Percentiles rank a stretch among this genome's conserved stretches.
These are phyloP conservation scores for Triplophysa yarkandensis DNA, from an alignment of 2,797 vertebrate species.

Conservation along the genomic window DNA sequence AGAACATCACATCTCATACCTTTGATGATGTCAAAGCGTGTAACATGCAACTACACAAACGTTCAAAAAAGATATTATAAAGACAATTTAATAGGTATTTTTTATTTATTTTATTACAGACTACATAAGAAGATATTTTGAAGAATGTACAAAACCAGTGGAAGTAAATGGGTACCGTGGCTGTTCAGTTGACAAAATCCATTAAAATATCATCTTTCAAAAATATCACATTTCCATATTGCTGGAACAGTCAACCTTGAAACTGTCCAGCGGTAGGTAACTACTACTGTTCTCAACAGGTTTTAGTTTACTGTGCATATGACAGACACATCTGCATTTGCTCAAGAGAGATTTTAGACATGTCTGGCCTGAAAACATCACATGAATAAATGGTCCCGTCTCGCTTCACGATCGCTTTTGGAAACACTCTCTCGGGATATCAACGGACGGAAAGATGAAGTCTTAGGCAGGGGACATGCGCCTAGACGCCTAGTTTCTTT, in stretches of 20 bases:
- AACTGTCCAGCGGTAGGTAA: conserved; percentile 27
- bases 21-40: background rate
- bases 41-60: background rate
- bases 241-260: background rate
- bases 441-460: conserved; percentile 14
- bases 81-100: no score
- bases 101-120: no score
- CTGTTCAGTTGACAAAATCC: no score
- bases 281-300: background rate
- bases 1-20: background rate
- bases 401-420: conserved; percentile 8
- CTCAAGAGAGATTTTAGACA: conserved; percentile 20
- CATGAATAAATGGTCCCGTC: conserved; percentile 14
- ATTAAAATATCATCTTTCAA: no score
- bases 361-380: conserved; percentile 7
- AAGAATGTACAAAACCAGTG: no score
- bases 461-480: conserved; percentile 8
- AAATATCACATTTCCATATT: no score
- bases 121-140: no score
- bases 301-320: conserved; percentile 25
- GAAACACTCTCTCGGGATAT: conserved; percentile 14
- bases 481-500: conserved; percentile 31
- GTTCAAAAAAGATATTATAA: no score
- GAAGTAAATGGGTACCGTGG: no score
- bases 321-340: conserved; percentile 19